Conservation (phyloP, 2,888 invertebrate genomes). For the Amblyjoppa fuscipennis region DNA sequence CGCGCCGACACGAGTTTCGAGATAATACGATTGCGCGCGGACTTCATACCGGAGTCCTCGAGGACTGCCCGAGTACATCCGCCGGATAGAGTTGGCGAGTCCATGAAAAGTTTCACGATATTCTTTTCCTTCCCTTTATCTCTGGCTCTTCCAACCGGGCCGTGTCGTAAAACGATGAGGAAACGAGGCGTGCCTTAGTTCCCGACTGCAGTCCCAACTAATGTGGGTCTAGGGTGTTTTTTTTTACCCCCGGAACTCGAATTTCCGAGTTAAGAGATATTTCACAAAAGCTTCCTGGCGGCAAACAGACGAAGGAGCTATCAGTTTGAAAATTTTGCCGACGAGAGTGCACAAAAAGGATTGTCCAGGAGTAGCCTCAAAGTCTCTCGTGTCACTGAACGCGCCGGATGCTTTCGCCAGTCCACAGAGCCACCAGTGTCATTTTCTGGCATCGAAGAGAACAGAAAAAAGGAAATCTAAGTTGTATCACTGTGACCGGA, state of each 20-base stretch:
- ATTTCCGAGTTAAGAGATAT: conserved; percentile 5
- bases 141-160: background rate
- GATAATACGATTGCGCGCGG: conserved; percentile 44
- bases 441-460: background rate
- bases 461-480: conserved; percentile 6
- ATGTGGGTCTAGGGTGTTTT: background rate
- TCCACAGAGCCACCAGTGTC: background rate
- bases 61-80: conserved; percentile 28
- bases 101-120: conserved; percentile 37
- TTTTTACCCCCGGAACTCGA: conserved; percentile 6
- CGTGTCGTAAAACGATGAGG: conserved; percentile 45
- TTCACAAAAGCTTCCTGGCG: background rate
- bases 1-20: conserved; percentile 43
- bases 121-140: conserved; percentile 18
- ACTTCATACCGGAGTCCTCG: conserved; percentile 48
- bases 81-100: conserved; percentile 26
- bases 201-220: conserved; percentile 1
- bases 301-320: conserved; percentile 27
- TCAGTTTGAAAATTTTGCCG: conserved; percentile 26
- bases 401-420: conserved; percentile 43
- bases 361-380: conserved; percentile 35
- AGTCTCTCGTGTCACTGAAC: conserved; percentile 44
- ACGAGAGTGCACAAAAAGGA: conserved; percentile 34
- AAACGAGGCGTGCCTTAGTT: conserved; percentile 23
- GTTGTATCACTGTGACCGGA: conserved; percentile 10